A percentile compares a stretch with the other conserved stretches of the same genome.
These are phyloP conservation scores for Drosophila takahashii DNA, from an alignment of 1,140 invertebrate species.

Conservation along the genomic window DNA sequence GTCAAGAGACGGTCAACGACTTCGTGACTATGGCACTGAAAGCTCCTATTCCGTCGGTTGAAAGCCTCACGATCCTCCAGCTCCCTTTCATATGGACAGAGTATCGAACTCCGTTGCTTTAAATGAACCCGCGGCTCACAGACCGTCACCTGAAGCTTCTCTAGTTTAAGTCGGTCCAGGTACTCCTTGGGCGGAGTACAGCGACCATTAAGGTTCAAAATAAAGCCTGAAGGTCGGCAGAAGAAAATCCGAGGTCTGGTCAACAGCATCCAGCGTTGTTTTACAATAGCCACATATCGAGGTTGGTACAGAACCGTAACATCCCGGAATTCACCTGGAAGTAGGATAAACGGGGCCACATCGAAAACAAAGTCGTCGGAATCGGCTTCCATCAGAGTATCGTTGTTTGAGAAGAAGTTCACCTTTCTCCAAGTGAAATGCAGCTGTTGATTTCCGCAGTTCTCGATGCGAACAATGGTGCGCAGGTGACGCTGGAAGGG, in stretches of 20 bases:
- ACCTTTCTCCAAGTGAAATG: slow-evolving; percentile 43
- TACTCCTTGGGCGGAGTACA: slow-evolving; percentile 61
- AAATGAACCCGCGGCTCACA: background rate
- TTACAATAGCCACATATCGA: slow-evolving; percentile 47
- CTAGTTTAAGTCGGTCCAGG: slow-evolving; percentile 21
- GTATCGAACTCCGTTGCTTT: rapidly evolving
- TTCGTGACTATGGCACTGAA: slow-evolving; percentile 33
- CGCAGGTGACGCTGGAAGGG: slow-evolving; percentile 59
- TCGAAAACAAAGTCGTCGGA: slow-evolving; percentile 53
- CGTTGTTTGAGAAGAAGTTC: slow-evolving; percentile 52
- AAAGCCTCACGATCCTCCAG: slow-evolving; percentile 62
- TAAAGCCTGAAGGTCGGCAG: slow-evolving; percentile 34
- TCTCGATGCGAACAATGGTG: slow-evolving; percentile 61
- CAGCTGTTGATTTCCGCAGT: slow-evolving; percentile 41
- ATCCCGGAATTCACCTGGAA: slow-evolving; percentile 30
- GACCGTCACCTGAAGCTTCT: background rate
- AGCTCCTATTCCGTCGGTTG: slow-evolving; percentile 54
- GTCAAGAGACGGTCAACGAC: slow-evolving; percentile 44
- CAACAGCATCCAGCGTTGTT: slow-evolving; percentile 59
- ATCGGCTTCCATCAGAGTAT: slow-evolving; percentile 19
- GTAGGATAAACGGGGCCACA: slow-evolving; percentile 29
- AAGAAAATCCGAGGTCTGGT: slow-evolving; percentile 46
- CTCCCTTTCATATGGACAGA: slow-evolving; percentile 46
- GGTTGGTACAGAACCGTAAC: slow-evolving; percentile 52
- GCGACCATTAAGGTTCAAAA: slow-evolving; percentile 56